phyloP scores from a whole-genome alignment of 2,113 vertebrate species.

The Bos taurus region ARS-UCD2.0 NC_037335.1:6335001-6335500 shows the following conservation, averaged over 20 bases:
- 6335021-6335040: no score
- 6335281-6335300: not conserved
- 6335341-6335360: not conserved
- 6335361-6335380: not conserved
- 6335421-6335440: not conserved
- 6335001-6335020: no score
- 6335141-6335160: not conserved
- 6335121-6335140: no score
- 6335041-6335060: no score
- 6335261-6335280: not conserved
- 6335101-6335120: no score
- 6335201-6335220: not conserved
- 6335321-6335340: not conserved
- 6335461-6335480: not conserved
- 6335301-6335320: not conserved
- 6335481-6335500: no score
- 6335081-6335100: no score
- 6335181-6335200: not conserved
- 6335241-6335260: not conserved
- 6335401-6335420: not conserved
- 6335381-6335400: not conserved
- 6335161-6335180: not conserved
- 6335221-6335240: not conserved
- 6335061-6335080: no score
- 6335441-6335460: not conserved